A percentile compares a stretch with the other conserved stretches of the same genome.
Evolutionary conservation across 2,797 vertebrate genomes (phyloP).

Genomic region (Numenius phaeopus): DNA sequence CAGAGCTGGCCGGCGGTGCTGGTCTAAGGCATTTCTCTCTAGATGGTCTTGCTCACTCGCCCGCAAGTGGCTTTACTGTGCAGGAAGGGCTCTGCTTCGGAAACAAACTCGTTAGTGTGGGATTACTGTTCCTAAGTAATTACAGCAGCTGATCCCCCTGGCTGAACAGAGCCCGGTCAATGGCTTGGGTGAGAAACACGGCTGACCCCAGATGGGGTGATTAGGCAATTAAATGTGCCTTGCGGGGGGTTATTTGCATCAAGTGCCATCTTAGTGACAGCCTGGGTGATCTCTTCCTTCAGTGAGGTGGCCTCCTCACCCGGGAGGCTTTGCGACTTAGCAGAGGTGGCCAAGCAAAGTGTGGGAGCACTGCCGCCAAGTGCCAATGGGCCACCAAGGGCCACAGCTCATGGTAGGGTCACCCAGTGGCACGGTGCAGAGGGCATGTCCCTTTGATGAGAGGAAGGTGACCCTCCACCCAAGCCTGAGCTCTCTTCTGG

Average conservation of each 20-base stretch:
- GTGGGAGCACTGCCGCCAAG: neutral
- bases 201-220: neutral
- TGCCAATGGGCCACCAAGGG: fast-evolving
- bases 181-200: neutral
- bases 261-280: neutral
- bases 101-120: neutral
- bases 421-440: neutral
- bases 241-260: neutral
- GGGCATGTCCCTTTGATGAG: neutral
- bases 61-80: neutral
- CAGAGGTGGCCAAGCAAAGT: neutral
- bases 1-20: neutral
- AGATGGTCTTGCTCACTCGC: neutral
- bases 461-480: neutral
- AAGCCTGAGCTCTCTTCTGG: neutral
- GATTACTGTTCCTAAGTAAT: neutral
- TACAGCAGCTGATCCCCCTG: neutral
- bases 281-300: neutral
- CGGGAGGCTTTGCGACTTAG: fast-evolving
- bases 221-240: neutral
- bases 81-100: neutral
- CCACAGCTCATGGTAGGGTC: neutral
- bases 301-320: fast-evolving
- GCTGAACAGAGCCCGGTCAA: neutral
- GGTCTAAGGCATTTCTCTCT: neutral